These are phyloP conservation scores for Adelphocoris suturalis DNA, from an alignment of 2,888 invertebrate species.

Conservation along the genomic window DNA sequence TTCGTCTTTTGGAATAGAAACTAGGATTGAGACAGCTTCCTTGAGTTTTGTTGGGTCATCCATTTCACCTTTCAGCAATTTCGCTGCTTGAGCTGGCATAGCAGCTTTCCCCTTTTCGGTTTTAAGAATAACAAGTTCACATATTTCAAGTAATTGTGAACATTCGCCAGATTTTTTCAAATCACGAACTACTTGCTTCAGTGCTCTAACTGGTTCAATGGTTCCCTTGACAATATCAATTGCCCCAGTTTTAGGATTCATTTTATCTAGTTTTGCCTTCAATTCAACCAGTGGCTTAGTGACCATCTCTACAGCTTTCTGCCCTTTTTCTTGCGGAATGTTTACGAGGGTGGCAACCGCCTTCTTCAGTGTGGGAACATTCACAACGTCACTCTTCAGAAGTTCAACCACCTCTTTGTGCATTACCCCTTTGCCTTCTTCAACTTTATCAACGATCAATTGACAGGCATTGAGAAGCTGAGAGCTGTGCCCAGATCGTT, in stretches of 20 bases:
- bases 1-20: conserved; percentile 9
- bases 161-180: conserved; percentile 49
- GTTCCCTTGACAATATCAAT: conserved; percentile 28
- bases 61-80: conserved; percentile 46
- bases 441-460: conserved; percentile 11
- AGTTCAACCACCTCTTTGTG: background rate
- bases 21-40: conserved; percentile 20
- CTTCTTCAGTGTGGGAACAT: conserved; percentile 27
- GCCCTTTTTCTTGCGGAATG: conserved; percentile 28
- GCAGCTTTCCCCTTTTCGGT: conserved; percentile 18
- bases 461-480: conserved; percentile 30
- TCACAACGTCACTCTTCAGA: conserved; percentile 2
- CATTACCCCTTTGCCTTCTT: conserved; percentile 15
- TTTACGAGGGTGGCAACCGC: conserved; percentile 4
- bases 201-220: background rate
- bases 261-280: conserved; percentile 38
- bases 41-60: conserved; percentile 34
- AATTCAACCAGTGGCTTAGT: conserved; percentile 15
- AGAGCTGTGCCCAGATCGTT: conserved; percentile 15
- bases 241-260: conserved; percentile 18
- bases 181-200: conserved; percentile 39
- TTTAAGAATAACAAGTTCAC: conserved; percentile 51
- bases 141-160: conserved; percentile 52
- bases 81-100: background rate
- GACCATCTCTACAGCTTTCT: background rate